phyloP scores from a whole-genome alignment of 2,888 invertebrate species.

The Operophtera brumata region DNA sequence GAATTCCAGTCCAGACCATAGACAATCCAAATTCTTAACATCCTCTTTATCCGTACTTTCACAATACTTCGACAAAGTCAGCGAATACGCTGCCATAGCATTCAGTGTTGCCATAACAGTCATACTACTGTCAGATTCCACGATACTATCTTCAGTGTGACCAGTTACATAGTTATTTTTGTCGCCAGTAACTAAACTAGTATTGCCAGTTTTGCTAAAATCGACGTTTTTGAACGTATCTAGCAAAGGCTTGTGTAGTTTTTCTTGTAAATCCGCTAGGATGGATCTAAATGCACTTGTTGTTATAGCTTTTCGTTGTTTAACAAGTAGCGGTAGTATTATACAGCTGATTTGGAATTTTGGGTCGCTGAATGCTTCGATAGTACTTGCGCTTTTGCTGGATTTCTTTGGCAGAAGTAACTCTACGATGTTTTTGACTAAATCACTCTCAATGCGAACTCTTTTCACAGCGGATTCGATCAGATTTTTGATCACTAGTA shows the following conservation, averaged over 20 bases:
- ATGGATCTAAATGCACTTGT: conserved; percentile 62
- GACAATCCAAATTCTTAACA: conserved; percentile 60
- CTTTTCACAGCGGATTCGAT: conserved; percentile 68
- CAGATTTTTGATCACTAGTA: conserved; percentile 55
- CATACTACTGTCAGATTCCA: conserved; percentile 35
- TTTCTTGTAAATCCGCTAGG: conserved; percentile 68
- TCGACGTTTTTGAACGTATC: conserved; percentile 63
- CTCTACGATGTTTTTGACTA: conserved; percentile 63
- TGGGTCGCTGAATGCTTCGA: conserved; percentile 60
- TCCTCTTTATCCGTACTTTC: conserved; percentile 59
- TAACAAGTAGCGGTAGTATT: conserved; percentile 64
- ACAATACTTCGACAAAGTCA: conserved; percentile 67
- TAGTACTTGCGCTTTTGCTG: conserved; percentile 39
- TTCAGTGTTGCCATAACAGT: conserved; percentile 61
- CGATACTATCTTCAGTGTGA: conserved; percentile 54
- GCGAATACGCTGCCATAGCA: conserved; percentile 67
- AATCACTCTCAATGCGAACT: conserved; percentile 60
- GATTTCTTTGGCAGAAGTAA: conserved; percentile 53
- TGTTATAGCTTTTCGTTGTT: conserved; percentile 66
- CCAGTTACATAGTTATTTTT: conserved; percentile 27
- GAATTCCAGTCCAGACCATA: conserved; percentile 64
- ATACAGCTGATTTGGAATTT: conserved; percentile 68
- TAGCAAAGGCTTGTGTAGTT: conserved; percentile 59
- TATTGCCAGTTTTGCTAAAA: conserved; percentile 45
- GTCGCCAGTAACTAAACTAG: conserved; percentile 30